Conservation (phyloP, 2,888 invertebrate genomes). For the Drosophila engyochracea region DNA sequence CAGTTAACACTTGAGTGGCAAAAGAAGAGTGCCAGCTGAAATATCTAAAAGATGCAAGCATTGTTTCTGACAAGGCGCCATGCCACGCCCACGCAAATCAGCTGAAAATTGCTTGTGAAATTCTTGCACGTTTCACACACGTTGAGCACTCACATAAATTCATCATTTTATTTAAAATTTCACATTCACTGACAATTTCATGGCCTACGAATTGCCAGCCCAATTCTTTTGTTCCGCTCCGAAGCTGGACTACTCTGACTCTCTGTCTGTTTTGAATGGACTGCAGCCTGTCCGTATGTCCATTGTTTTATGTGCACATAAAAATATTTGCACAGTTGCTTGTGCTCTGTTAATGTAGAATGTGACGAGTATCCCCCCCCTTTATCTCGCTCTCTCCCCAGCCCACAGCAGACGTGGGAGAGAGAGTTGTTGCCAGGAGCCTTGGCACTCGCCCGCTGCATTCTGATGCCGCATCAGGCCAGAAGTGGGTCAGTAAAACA, state of each 20-base stretch:
- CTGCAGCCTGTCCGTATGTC: conserved; percentile 26
- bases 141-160: conserved; percentile 67
- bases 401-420: conserved; percentile 48
- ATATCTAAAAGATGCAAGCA: conserved; percentile 58
- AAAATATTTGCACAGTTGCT: conserved; percentile 75
- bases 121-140: conserved; percentile 70
- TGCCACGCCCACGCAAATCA: conserved; percentile 23
- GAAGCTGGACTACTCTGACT: conserved; percentile 17
- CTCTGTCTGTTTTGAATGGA: conserved; percentile 7
- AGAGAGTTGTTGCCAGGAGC: conserved; percentile 72
- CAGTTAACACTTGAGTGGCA: conserved; percentile 55
- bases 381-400: not conserved
- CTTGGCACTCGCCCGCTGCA: conserved; percentile 59
- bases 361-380: conserved; percentile 18
- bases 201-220: conserved; percentile 62
- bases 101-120: conserved; percentile 51
- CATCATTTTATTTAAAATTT: conserved; percentile 79
- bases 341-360: conserved; percentile 58
- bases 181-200: conserved; percentile 78
- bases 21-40: conserved; percentile 29
- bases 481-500: conserved; percentile 75
- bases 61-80: conserved; percentile 34
- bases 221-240: conserved; percentile 52
- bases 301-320: conserved; percentile 64
- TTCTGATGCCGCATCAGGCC: conserved; percentile 62